Percentiles rank a stretch among this genome's conserved stretches.
These are phyloP conservation scores for Aplidium turbinatum DNA, from an alignment of 23 tunicate genomes.

Conservation along the genomic window DNA sequence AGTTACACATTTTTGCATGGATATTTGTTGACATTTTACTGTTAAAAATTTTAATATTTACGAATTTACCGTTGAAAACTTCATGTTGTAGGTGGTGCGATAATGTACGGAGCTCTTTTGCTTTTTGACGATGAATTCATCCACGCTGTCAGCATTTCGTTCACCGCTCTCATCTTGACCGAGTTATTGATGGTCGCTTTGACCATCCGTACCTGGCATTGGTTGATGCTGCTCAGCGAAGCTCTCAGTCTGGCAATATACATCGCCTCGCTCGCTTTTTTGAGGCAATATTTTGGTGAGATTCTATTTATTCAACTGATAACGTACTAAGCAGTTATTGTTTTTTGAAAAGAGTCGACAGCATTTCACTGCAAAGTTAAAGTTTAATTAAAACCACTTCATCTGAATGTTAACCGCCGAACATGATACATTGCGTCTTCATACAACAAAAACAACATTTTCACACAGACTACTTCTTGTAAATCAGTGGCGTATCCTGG, in stretches of 20 bases:
- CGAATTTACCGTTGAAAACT: too few relatives aligned
- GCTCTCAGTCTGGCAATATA: constrained; percentile 63
- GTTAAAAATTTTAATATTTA: too few relatives aligned
- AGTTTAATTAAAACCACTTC: too few relatives aligned
- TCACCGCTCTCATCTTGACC: constrained; percentile 85
- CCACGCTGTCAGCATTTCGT: constrained; percentile 85
- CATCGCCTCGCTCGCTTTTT: constrained; percentile 48
- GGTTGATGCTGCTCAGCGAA: constrained; percentile 81
- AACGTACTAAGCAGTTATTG: neutral
- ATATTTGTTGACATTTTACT: too few relatives aligned
- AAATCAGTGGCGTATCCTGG: too few relatives aligned
- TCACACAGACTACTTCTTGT: too few relatives aligned
- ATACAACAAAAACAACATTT: too few relatives aligned
- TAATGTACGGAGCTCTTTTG: constrained; percentile 89
- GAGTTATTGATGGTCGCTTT: constrained; percentile 92
- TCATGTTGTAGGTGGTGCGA: constrained; percentile 61
- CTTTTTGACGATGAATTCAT: constrained; percentile 73
- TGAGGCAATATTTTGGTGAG: constrained; percentile 77
- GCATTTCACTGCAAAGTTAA: too few relatives aligned
- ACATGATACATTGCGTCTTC: too few relatives aligned
- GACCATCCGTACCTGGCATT: constrained; percentile 93
- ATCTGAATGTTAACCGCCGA: too few relatives aligned
- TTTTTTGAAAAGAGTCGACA: too few relatives aligned
- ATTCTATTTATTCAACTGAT: neutral
- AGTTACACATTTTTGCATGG: too few relatives aligned